Evolutionary conservation across 2,888 invertebrate species (phyloP), one percentile per base, ranked within the genome.

Genomic region (Stenolophus ochropezus): DNA sequence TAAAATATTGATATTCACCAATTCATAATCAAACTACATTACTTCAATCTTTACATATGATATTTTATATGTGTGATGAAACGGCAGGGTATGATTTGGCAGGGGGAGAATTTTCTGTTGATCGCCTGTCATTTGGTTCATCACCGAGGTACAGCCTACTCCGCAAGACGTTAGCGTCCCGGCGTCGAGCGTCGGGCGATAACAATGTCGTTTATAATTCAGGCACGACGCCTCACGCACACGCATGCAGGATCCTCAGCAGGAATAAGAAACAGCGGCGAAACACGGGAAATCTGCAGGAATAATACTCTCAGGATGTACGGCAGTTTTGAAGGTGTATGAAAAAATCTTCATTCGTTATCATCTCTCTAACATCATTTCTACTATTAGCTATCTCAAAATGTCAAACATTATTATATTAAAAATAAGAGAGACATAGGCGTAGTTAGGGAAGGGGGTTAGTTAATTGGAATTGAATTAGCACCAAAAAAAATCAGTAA

Each of bases 161-260:
- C 79, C 51, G 47, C 73, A 80, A 80, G 80, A 80, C 80, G 71
- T 80, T 80, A 53, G 73, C 73, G 65, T 33, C 14, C 8, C 20
- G 56, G 56, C 56, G 21, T 18, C 21, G n/a, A 33, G 21, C 65
- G 33, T 61, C 25, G 27, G 4, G 65, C 65, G 80, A 80, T 80
- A 80, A 80, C 80, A 80, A 80, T 73, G 80, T 80, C 80, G 80
- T 80, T 80, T 80, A 71, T 71, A 80, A 80, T 73, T 80, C 80
- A 80, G 33, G 73, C 80, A 80, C 80, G 69, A 69, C 69, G 51
- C 73, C 27, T 27, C 27, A 33, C 27, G 71, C 53, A 61, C 65
- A 71, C 56, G 21, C 42, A 11, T 21, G 56, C 18, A 20, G 6
- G 11, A 20, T 3, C 21, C 20, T 11, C 56, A 8, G 21, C 5